Percentiles rank a stretch among this genome's conserved stretches.
These are phyloP conservation scores for Drosophila pachea DNA, from an alignment of 1,140 invertebrate species.

Conservation along the genomic window DNA sequence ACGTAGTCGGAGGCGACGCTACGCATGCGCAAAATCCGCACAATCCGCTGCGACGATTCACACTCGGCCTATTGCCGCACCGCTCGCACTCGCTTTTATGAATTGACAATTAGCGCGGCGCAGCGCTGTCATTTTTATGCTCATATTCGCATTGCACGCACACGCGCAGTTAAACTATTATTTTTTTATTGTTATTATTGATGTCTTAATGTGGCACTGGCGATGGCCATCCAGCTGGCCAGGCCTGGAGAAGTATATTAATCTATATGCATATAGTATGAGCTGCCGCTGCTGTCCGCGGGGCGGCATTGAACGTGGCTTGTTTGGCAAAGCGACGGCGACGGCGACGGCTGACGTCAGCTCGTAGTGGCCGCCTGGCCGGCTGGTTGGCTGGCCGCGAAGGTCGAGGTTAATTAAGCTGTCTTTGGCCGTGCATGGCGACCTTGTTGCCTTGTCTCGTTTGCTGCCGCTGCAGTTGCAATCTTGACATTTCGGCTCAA, in stretches of 20 bases:
- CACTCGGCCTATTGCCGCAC: conserved; percentile 19
- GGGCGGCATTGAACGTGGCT: conserved; percentile 52
- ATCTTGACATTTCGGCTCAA: conserved; percentile 69
- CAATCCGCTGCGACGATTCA: conserved; percentile 27
- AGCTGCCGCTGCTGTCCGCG: neutral
- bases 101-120: conserved; percentile 44
- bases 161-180: conserved; percentile 43
- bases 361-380: conserved; percentile 40
- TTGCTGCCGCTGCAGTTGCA: conserved; percentile 43
- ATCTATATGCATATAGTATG: too few species aligned
- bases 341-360: conserved; percentile 57
- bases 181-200: conserved; percentile 51
- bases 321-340: conserved; percentile 37
- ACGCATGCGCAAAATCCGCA: conserved; percentile 67
- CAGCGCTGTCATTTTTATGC: conserved; percentile 19
- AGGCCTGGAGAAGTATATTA: conserved; percentile 7
- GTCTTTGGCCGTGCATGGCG: conserved; percentile 60
- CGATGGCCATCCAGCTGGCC: conserved; percentile 59
- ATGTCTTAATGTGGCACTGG: conserved; percentile 67
- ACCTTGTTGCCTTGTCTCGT: conserved; percentile 54
- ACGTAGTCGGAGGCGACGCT: conserved; percentile 20
- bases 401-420: conserved; percentile 78
- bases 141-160: conserved; percentile 42
- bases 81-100: conserved; percentile 36
- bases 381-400: too few species aligned